phyloP scores from a whole-genome alignment of 2,888 invertebrate genomes.

The Schizaphis graminum region DNA sequence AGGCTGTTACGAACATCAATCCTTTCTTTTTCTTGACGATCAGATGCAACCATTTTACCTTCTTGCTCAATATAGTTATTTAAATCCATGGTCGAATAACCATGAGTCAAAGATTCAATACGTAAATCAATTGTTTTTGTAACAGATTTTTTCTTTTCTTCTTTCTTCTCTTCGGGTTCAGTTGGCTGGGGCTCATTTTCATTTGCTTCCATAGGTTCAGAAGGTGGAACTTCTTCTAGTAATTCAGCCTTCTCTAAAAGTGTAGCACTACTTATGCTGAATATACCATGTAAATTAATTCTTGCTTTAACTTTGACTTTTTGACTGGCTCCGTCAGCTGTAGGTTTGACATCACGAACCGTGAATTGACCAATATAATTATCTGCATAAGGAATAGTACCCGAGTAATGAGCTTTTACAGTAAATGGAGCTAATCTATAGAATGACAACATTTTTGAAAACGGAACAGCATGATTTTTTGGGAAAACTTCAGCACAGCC shows the following conservation, averaged over 20 bases:
- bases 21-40: slow-evolving; percentile 93
- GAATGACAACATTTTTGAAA: slow-evolving; percentile 94
- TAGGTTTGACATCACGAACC: slow-evolving; percentile 87
- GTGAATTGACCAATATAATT: slow-evolving; percentile 84
- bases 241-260: slow-evolving; percentile 78
- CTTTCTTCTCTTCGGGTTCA: slow-evolving; percentile 71
- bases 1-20: slow-evolving; percentile 96
- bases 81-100: slow-evolving; percentile 80
- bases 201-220: slow-evolving; percentile 68
- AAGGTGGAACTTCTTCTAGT: slow-evolving; percentile 67
- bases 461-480: slow-evolving; percentile 90
- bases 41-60: slow-evolving; percentile 86
- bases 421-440: slow-evolving; percentile 90
- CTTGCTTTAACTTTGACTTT: slow-evolving; percentile 97
- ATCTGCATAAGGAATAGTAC: slow-evolving; percentile 81
- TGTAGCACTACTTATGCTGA: slow-evolving; percentile 88
- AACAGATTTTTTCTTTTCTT: slow-evolving; percentile 83
- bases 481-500: slow-evolving; percentile 89
- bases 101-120: slow-evolving; percentile 82
- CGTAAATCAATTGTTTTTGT: slow-evolving; percentile 88
- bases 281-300: slow-evolving; percentile 93
- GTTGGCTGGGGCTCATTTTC: slow-evolving; percentile 56
- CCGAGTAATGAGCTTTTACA: slow-evolving; percentile 86
- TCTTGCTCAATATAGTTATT: slow-evolving; percentile 85
- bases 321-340: slow-evolving; percentile 89